These are phyloP conservation scores for Tympanuchus pallidicinctus DNA, from an alignment of 2,113 vertebrate species.

Conservation along the genomic window DNA sequence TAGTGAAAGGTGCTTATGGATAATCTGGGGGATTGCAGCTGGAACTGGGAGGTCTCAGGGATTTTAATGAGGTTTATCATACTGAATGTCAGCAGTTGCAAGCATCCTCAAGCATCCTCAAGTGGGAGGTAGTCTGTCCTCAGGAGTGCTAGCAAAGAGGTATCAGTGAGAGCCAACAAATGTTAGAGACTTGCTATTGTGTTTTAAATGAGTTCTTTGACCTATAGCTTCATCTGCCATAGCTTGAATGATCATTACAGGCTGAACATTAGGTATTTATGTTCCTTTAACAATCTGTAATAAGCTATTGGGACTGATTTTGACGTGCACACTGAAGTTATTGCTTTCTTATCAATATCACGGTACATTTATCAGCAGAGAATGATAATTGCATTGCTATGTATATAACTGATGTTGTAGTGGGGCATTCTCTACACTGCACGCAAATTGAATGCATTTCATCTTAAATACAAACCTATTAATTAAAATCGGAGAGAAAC, in stretches of 20 bases:
- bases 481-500: constrained; percentile 50
- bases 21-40: not conserved
- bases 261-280: constrained; percentile 49
- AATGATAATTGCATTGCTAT: constrained; percentile 54
- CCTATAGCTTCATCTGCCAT: constrained; percentile 39
- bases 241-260: not conserved
- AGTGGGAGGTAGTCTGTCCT: not conserved
- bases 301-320: constrained; percentile 58
- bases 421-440: constrained; percentile 9
- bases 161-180: not conserved
- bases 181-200: not conserved
- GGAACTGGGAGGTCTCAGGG: not conserved
- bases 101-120: not conserved
- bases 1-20: not conserved
- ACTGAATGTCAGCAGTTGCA: not conserved
- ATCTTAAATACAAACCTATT: constrained; percentile 55
- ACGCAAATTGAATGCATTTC: constrained; percentile 58
- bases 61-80: not conserved
- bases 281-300: constrained; percentile 60
- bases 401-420: constrained; percentile 46
- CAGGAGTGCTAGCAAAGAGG: not conserved
- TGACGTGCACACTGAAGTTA: constrained; percentile 47
- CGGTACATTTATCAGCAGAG: constrained; percentile 52
- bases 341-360: constrained; percentile 68
- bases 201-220: constrained; percentile 21